These are phyloP conservation scores for Ophion obscuratus DNA, from an alignment of 2,888 invertebrate species.

Conservation along the genomic window DNA sequence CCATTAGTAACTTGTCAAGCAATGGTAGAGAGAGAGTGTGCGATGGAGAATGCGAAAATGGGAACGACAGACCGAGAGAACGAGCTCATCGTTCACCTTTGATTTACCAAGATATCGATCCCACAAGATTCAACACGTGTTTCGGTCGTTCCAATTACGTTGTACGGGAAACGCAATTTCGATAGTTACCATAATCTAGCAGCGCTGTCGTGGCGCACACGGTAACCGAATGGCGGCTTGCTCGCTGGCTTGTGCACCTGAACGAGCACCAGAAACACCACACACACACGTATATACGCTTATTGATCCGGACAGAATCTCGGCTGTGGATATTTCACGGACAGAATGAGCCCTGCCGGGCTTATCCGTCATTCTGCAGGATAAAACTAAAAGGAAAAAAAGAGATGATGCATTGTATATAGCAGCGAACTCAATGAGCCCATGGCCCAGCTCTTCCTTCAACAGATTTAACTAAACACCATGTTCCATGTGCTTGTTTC, in stretches of 20 bases:
- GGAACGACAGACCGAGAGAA: conserved; percentile 4
- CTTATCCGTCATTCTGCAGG: conserved; percentile 2
- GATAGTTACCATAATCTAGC: conserved; percentile 69
- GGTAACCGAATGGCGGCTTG: conserved; percentile 53
- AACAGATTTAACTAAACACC: not conserved
- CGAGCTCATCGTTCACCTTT: conserved; percentile 52
- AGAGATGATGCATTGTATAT: not conserved
- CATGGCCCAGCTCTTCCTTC: not conserved
- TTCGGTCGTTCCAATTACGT: conserved; percentile 66
- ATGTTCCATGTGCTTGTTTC: not conserved
- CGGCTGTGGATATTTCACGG: conserved; percentile 14
- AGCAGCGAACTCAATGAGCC: not conserved
- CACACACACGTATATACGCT: conserved; percentile 8
- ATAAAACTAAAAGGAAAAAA: not conserved
- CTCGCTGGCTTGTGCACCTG: conserved; percentile 48
- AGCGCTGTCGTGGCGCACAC: conserved; percentile 62
- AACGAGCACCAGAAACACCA: conserved; percentile 44
- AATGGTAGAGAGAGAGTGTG: conserved; percentile 6
- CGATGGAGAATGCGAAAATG: not conserved
- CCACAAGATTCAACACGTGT: conserved; percentile 67
- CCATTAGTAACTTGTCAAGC: not conserved
- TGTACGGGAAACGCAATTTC: conserved; percentile 70
- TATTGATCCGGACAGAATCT: conserved; percentile 56
- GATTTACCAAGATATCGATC: conserved; percentile 65
- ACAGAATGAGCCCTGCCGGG: conserved; percentile 14